Conservation (phyloP, 2,888 invertebrate genomes). For the Catocala fraxini region DNA sequence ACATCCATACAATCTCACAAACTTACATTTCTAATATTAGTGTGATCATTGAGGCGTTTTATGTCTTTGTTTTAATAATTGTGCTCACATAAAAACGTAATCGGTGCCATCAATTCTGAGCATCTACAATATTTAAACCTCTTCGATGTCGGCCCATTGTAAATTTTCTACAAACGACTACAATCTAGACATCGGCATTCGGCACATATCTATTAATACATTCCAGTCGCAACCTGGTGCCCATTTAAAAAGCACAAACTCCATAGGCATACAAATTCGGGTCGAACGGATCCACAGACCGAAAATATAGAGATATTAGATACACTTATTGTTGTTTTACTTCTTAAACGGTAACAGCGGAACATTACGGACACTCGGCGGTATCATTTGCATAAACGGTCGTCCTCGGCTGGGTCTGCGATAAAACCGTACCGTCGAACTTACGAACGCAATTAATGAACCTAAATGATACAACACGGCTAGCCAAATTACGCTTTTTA, state of each 20-base stretch:
- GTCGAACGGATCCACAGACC: constrained; percentile 24
- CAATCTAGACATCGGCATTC: too few relatives aligned
- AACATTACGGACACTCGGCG: constrained; percentile 81
- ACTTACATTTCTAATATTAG: too few relatives aligned
- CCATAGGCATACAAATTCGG: constrained; percentile 23
- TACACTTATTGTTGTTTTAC: constrained; percentile 81
- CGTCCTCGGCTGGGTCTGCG: constrained; percentile 66
- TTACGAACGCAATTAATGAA: constrained; percentile 83
- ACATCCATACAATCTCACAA: too few relatives aligned
- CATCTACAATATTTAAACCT: too few relatives aligned
- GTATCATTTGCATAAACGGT: constrained; percentile 81
- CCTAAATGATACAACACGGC: constrained; percentile 76
- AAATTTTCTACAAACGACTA: too few relatives aligned
- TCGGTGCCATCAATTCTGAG: too few relatives aligned
- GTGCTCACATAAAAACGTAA: too few relatives aligned
- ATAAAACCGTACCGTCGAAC: constrained; percentile 79
- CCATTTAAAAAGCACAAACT: constrained; percentile 8
- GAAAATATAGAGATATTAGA: constrained; percentile 57
- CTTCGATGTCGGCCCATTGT: too few relatives aligned
- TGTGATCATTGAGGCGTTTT: too few relatives aligned
- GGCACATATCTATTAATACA: constrained; percentile 1
- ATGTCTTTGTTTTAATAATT: too few relatives aligned
- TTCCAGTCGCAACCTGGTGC: not conserved
- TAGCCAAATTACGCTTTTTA: constrained; percentile 68
- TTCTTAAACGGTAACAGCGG: constrained; percentile 86